These are phyloP conservation scores for Ramphastos sulfuratus DNA, from an alignment of 2,113 vertebrate species.

Conservation along the genomic window DNA sequence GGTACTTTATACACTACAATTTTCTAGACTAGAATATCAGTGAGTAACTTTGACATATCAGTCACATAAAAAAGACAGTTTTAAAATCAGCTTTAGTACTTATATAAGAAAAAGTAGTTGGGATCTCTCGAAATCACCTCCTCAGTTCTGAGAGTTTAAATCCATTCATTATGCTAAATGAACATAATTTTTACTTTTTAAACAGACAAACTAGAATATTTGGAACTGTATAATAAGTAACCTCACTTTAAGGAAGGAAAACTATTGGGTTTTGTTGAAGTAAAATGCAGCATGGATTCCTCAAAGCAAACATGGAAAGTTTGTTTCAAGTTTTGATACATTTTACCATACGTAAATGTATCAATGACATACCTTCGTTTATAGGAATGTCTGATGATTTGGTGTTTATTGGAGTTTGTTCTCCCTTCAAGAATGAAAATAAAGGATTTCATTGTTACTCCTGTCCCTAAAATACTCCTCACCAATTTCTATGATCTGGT, in stretches of 20 bases:
- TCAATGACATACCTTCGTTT: background rate
- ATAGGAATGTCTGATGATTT: background rate
- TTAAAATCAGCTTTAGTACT: background rate
- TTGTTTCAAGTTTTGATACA: background rate
- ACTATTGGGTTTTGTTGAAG: background rate
- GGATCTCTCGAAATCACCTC: slow-evolving; percentile 17
- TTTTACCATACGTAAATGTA: background rate
- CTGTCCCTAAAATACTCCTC: background rate
- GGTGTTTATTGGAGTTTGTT: background rate
- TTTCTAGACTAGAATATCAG: background rate
- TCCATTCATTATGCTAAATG: background rate
- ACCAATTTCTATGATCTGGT: background rate
- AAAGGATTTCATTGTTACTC: background rate
- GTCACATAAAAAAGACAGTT: background rate
- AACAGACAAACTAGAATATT: background rate
- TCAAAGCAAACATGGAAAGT: background rate
- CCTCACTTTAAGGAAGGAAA: background rate
- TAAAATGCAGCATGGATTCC: background rate
- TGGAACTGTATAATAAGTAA: background rate
- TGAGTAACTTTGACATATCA: background rate
- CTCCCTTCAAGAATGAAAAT: background rate
- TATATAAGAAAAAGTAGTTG: slow-evolving; percentile 16
- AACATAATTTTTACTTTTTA: background rate
- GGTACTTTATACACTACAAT: slow-evolving; percentile 28
- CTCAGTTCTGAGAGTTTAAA: background rate